Evolutionary conservation across 1,140 invertebrate species (phyloP).

Genomic region (Lordiphosa stackelbergi): DNA sequence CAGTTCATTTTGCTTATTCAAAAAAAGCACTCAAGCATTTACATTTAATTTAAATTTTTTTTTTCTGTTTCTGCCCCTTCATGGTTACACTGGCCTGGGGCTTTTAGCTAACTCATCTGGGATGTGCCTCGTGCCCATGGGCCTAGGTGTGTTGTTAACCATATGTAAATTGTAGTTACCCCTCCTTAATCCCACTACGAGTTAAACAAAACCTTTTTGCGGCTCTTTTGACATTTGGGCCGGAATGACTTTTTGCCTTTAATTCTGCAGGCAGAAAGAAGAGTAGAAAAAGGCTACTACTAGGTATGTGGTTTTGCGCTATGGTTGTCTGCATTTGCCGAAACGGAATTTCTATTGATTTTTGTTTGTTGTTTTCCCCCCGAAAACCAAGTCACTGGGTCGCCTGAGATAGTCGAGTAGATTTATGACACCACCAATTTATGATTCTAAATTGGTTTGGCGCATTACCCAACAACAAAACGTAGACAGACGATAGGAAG

Average conservation of each 20-base stretch:
- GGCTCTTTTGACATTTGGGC: conserved; percentile 61
- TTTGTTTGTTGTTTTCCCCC: conserved; percentile 29
- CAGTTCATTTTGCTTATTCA: no score
- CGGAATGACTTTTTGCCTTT: conserved; percentile 54
- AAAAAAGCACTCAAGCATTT: no score
- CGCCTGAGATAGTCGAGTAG: conserved; percentile 19
- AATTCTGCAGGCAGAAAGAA: conserved; percentile 37
- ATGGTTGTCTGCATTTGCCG: conserved; percentile 52
- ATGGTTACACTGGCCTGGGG: conserved; percentile 43
- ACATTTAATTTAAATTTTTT: conserved; percentile 16
- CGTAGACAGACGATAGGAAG: conserved; percentile 17
- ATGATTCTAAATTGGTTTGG: conserved; percentile 73
- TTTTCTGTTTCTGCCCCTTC: conserved; percentile 5
- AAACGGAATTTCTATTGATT: conserved; percentile 63
- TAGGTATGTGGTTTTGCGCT: conserved; percentile 9
- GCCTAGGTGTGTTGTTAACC: conserved; percentile 32
- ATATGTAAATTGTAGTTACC: conserved; percentile 57
- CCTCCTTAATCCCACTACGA: conserved; percentile 13
- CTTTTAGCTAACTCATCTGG: conserved; percentile 9
- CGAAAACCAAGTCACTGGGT: conserved; percentile 65
- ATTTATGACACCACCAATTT: conserved; percentile 75
- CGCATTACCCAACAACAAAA: conserved; percentile 43
- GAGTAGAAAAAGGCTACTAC: not conserved
- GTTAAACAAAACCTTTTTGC: conserved; percentile 70
- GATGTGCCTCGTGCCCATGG: not conserved